phyloP scores from a whole-genome alignment of 2,113 vertebrate species.

The Zosterops hypoxanthus region DNA sequence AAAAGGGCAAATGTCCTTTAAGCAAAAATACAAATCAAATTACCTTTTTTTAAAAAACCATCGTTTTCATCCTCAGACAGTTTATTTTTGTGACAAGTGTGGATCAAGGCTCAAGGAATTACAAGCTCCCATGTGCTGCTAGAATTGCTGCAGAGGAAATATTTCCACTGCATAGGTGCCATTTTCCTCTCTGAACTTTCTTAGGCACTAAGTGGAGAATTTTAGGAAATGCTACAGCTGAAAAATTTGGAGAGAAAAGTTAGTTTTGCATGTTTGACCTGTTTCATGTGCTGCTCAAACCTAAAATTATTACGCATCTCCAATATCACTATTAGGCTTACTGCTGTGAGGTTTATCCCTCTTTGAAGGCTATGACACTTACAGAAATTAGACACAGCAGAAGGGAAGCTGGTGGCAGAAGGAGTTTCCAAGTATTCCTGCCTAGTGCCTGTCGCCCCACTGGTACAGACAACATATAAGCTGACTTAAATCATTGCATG shows the following conservation, averaged over 20 bases:
- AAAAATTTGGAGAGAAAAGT: background rate
- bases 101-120: background rate
- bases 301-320: background rate
- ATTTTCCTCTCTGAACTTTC: background rate
- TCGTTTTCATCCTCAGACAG: background rate
- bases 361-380: background rate
- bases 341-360: background rate
- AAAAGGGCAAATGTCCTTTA: slow-evolving; percentile 47
- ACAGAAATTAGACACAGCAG: background rate
- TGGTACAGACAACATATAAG: background rate
- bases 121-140: background rate
- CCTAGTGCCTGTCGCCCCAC: background rate
- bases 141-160: background rate
- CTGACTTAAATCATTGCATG: background rate
- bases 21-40: background rate
- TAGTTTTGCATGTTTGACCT: background rate
- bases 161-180: background rate
- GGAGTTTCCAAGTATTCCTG: background rate
- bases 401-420: background rate
- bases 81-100: background rate
- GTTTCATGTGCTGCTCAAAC: background rate
- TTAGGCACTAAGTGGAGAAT: background rate
- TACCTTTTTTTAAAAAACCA: background rate
- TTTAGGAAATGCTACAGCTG: background rate
- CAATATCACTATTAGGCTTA: background rate